Evolutionary conservation across 2,888 invertebrate species (phyloP).

Genomic region (Dryocosmus kuriphilus): DNA sequence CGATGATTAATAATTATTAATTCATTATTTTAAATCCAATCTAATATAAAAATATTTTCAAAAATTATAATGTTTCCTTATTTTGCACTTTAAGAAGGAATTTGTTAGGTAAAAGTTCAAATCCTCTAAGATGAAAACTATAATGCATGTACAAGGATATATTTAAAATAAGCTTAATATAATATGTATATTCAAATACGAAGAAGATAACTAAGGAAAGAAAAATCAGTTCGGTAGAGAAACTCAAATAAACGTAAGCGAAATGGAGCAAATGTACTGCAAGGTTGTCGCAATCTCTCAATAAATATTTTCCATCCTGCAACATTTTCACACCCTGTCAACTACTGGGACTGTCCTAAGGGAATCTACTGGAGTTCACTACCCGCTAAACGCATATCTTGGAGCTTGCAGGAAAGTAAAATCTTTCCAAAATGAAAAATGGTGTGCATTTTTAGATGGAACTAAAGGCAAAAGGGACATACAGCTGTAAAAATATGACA

Average conservation of each 20-base stretch:
- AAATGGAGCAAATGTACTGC: neutral
- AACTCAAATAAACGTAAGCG: neutral
- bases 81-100: no score
- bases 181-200: neutral
- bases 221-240: neutral
- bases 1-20: no score
- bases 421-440: no score
- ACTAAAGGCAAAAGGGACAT: neutral
- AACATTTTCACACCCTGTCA: neutral
- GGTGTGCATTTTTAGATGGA: neutral
- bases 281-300: neutral
- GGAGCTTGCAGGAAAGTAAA: neutral
- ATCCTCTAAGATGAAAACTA: no score
- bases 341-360: neutral
- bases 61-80: neutral
- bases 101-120: no score
- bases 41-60: no score
- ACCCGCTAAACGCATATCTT: constrained; percentile 16
- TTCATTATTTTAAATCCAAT: no score
- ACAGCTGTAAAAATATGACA: neutral
- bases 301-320: neutral
- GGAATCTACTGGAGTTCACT: constrained; percentile 6
- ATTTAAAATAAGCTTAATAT: neutral
- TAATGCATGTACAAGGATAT: neutral
- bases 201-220: neutral